Evolutionary conservation across 2,888 invertebrate genomes (phyloP).

Genomic region (Prostheceraeus crozeri): DNA sequence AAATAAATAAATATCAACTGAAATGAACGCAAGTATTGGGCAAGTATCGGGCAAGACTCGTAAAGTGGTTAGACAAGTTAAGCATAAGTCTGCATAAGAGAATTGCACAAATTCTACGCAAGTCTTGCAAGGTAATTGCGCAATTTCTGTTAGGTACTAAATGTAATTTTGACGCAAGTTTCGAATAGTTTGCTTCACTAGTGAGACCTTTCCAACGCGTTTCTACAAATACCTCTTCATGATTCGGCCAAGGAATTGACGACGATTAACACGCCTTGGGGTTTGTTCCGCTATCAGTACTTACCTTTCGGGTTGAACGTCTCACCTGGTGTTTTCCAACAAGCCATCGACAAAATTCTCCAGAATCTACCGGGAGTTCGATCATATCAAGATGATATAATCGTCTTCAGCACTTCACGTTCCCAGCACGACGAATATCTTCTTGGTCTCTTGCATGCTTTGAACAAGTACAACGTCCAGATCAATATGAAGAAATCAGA

Average conservation of each 20-base stretch:
- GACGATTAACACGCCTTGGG: not conserved
- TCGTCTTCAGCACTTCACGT: not conserved
- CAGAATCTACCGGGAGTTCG: slow-evolving; percentile 2
- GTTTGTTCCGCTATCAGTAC: no score
- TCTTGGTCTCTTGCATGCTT: not conserved
- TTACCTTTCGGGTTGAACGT: no score
- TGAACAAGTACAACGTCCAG: slow-evolving; percentile 22
- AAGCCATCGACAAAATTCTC: not conserved
- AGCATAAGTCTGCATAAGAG: no score
- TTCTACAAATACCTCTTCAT: not conserved
- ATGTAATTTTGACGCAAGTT: no score
- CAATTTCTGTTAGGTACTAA: no score
- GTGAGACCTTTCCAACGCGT: slow-evolving; percentile 1
- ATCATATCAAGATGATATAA: slow-evolving; percentile 7
- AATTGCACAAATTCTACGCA: no score
- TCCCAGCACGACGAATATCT: slow-evolving; percentile 1
- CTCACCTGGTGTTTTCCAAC: not conserved
- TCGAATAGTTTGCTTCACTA: no score
- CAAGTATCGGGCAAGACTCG: no score
- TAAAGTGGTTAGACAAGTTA: no score
- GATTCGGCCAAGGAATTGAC: not conserved
- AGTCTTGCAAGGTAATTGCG: no score
- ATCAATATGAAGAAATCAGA: slow-evolving; percentile 6
- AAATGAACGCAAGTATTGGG: no score
- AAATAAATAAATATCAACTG: no score